Evolutionary conservation across 2,888 invertebrate species (phyloP).

Genomic region (Limnephilus marmoratus): DNA sequence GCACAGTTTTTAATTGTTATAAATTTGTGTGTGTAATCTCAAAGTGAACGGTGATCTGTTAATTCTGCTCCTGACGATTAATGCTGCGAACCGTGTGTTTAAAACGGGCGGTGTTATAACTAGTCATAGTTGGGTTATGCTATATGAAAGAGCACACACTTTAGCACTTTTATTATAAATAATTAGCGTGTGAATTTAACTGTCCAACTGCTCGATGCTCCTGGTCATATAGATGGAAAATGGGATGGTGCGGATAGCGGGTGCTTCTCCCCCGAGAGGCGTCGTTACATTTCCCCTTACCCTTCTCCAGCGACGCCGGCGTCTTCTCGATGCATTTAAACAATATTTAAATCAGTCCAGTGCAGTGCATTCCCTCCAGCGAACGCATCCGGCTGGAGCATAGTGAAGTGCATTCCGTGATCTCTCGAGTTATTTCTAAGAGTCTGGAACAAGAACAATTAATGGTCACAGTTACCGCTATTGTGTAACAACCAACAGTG

Average conservation of each 20-base stretch:
- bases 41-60: background rate
- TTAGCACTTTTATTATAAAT: background rate
- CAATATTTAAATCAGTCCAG: conserved; percentile 27
- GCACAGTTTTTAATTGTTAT: background rate
- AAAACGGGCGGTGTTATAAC: background rate
- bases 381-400: conserved; percentile 60
- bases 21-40: background rate
- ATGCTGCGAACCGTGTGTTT: background rate
- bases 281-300: background rate
- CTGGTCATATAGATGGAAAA: background rate
- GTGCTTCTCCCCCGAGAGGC: conserved; percentile 4
- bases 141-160: background rate
- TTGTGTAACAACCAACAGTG: conserved; percentile 24
- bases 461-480: conserved; percentile 9
- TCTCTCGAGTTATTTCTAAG: background rate
- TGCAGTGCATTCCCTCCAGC: conserved; percentile 47
- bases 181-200: background rate
- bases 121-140: background rate
- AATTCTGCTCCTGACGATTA: background rate
- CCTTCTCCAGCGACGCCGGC: conserved; percentile 44
- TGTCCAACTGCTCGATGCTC: conserved; percentile 3
- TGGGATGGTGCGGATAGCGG: background rate
- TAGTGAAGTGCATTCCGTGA: conserved; percentile 30
- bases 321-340: conserved; percentile 29
- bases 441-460: conserved; percentile 20